Percentiles rank a stretch among this genome's conserved stretches.
These are phyloP conservation scores for Aethina tumida DNA, from an alignment of 1,140 invertebrate species.

Conservation along the genomic window DNA sequence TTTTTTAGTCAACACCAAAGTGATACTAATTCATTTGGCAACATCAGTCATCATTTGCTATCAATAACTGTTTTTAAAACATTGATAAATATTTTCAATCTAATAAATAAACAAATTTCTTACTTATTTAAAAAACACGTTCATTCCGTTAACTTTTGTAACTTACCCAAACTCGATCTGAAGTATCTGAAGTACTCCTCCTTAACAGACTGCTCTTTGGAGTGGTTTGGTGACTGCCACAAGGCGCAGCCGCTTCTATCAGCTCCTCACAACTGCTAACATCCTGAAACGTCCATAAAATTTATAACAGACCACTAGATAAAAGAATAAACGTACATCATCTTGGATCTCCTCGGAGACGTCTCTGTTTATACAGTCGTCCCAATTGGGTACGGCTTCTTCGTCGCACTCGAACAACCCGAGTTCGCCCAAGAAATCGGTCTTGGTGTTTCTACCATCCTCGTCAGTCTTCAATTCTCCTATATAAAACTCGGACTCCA, in stretches of 20 bases:
- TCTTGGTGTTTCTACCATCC: conserved; percentile 20
- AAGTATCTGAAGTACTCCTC: conserved; percentile 15
- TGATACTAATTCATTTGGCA: conserved; percentile 22
- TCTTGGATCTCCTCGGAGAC: conserved; percentile 21
- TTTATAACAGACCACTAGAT: background rate
- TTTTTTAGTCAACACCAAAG: conserved; percentile 22
- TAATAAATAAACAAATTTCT: background rate
- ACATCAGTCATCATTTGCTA: conserved; percentile 12
- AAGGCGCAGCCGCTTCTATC: too few species aligned
- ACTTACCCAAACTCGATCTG: conserved; percentile 25
- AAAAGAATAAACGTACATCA: too few species aligned
- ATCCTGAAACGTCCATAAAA: conserved; percentile 9
- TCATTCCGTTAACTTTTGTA: background rate
- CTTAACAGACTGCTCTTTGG: conserved; percentile 22
- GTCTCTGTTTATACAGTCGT: conserved; percentile 26
- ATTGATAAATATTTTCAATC: background rate
- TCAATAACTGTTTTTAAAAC: conserved; percentile 1
- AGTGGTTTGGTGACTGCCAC: conserved; percentile 15
- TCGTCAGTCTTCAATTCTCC: conserved; percentile 9
- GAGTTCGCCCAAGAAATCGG: conserved; percentile 30
- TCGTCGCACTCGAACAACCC: conserved; percentile 26
- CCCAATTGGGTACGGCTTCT: conserved; percentile 21
- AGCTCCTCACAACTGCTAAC: conserved; percentile 14
- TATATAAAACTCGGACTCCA: conserved; percentile 13
- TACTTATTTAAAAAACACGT: conserved; percentile 1